Percentiles rank a stretch among this genome's conserved stretches.
Conservation (phyloP, 2,113 vertebrate genomes). For the Tachysurus vachellii region DNA sequence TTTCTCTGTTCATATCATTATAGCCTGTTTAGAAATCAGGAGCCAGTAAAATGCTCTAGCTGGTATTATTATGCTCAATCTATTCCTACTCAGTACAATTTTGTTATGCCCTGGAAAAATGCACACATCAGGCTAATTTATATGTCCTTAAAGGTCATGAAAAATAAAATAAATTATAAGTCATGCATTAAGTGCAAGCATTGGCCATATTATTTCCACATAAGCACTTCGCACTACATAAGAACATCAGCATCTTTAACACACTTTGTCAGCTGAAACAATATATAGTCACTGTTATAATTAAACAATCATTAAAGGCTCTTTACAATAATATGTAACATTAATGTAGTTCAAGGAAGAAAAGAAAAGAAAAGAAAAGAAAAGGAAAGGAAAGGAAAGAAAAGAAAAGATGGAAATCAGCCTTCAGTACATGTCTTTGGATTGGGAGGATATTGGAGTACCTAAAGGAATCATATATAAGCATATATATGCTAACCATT, state of each 20-base stretch:
- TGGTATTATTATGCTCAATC: background rate
- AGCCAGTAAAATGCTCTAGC: background rate
- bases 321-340: background rate
- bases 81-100: background rate
- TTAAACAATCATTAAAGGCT: background rate
- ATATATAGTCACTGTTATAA: background rate
- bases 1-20: background rate
- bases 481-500: too few species aligned
- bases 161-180: background rate
- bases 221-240: background rate
- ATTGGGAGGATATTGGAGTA: too few species aligned
- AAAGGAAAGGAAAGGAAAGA: background rate
- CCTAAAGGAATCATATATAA: too few species aligned
- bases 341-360: background rate
- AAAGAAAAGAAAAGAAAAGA: background rate
- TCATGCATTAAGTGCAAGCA: background rate
- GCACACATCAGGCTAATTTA: background rate
- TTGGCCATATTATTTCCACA: background rate
- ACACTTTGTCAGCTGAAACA: background rate
- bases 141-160: background rate
- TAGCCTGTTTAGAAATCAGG: background rate
- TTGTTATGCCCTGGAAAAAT: background rate
- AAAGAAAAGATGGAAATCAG: background rate
- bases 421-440: too few species aligned
- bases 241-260: background rate